Conservation (phyloP, 2,797 vertebrate genomes). For the Intellagama lesueurii region DNA sequence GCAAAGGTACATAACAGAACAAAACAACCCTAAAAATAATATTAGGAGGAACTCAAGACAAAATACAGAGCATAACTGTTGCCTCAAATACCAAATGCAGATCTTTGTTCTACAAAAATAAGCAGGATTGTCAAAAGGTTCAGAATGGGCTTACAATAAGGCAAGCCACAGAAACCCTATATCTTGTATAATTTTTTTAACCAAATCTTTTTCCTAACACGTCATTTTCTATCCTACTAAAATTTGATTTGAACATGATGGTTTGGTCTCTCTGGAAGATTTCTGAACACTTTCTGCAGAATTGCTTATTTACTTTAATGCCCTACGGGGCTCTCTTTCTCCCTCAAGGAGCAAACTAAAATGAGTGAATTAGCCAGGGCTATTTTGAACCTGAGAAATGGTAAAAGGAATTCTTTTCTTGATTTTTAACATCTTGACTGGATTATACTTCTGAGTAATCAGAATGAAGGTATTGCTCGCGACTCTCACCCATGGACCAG, state of each 20-base stretch:
- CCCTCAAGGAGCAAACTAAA: neutral
- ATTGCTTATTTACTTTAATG: constrained; percentile 2
- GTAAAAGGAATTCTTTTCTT: constrained; percentile 10
- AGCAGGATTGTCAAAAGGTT: constrained; percentile 24
- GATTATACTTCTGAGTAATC: constrained; percentile 21
- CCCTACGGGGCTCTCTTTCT: neutral
- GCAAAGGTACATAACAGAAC: constrained; percentile 40
- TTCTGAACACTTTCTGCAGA: constrained; percentile 15
- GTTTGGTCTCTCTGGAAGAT: neutral
- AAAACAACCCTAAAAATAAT: constrained; percentile 29
- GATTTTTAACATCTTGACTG: constrained; percentile 26
- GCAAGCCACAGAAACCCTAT: constrained; percentile 22
- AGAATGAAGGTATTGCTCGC: constrained; percentile 6
- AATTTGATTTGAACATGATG: neutral
- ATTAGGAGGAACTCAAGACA: constrained; percentile 14
- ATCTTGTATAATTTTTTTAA: neutral
- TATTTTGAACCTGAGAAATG: constrained; percentile 13
- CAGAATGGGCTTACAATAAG: neutral
- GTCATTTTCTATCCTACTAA: neutral
- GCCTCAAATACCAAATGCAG: constrained; percentile 29
- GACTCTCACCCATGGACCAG: neutral
- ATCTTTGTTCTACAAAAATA: constrained; percentile 41
- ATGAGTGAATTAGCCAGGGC: constrained; percentile 3
- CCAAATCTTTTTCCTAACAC: neutral
- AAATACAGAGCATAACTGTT: constrained; percentile 16